These are phyloP conservation scores for cat (Felis catus) DNA, from an alignment of 2,113 vertebrate species.

Conservation along the genomic window F.catus_Fca126_mat1.0 CM031421.1:16050001-16050500, in stretches of 20 bases:
- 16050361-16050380: neutral
- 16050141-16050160: neutral
- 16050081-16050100: neutral
- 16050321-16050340: slow-evolving; percentile 3
- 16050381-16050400: slow-evolving; percentile 22
- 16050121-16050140: neutral
- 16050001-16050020: slow-evolving; percentile 4
- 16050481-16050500: slow-evolving; percentile 33
- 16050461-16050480: slow-evolving; percentile 37
- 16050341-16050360: slow-evolving; percentile 41
- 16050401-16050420: neutral
- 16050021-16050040: slow-evolving; percentile 40
- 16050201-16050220: slow-evolving; percentile 14
- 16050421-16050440: slow-evolving; percentile 6
- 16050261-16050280: slow-evolving; percentile 13
- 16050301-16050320: slow-evolving; percentile 40
- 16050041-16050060: neutral
- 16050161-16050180: neutral
- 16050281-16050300: neutral
- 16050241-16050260: neutral
- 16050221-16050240: slow-evolving; percentile 35
- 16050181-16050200: neutral
- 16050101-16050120: neutral
- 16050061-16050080: neutral
- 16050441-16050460: slow-evolving; percentile 46